Evolutionary conservation across 2,888 invertebrate species (phyloP).

Genomic region (Heterodera filipjevi): DNA sequence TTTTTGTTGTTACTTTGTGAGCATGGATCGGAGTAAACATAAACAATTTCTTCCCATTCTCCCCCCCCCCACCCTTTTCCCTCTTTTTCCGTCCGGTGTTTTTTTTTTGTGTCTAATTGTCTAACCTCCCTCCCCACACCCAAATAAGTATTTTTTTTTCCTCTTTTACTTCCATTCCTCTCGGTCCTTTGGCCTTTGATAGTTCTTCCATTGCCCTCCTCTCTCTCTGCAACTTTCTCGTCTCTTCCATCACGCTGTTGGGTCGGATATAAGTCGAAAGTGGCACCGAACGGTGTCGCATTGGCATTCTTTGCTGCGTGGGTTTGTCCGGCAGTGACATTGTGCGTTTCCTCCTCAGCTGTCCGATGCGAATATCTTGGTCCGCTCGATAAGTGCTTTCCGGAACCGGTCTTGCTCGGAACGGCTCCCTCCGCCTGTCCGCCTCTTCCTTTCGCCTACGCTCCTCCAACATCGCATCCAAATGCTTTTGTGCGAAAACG

Average conservation of each 20-base stretch:
- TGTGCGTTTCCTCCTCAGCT: background rate
- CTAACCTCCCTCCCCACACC: background rate
- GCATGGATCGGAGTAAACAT: background rate
- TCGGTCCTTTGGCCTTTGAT: conserved; percentile 20
- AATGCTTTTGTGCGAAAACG: conserved; percentile 20
- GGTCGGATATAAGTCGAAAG: conserved; percentile 32
- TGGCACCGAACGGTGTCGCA: conserved; percentile 21
- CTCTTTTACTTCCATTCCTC: conserved; percentile 24
- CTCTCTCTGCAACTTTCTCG: conserved; percentile 22
- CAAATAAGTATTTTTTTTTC: background rate
- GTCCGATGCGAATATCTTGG: background rate
- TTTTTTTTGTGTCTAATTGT: too few species aligned
- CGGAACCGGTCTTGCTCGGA: conserved; percentile 31
- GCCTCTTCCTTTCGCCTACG: background rate
- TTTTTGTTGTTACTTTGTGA: background rate
- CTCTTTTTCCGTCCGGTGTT: too few species aligned
- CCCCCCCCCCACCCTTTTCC: background rate
- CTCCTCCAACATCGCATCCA: conserved; percentile 25
- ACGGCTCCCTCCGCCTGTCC: background rate
- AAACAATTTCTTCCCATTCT: too few species aligned
- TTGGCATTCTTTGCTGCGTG: background rate
- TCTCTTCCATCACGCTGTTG: conserved; percentile 13
- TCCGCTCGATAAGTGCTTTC: conserved; percentile 24
- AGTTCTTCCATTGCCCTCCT: conserved; percentile 23
- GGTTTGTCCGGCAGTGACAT: background rate